Percentiles rank a stretch among this genome's conserved stretches.
Evolutionary conservation across 2,113 vertebrate species (phyloP).

Genomic region (Peromyscus leucopus): DNA sequence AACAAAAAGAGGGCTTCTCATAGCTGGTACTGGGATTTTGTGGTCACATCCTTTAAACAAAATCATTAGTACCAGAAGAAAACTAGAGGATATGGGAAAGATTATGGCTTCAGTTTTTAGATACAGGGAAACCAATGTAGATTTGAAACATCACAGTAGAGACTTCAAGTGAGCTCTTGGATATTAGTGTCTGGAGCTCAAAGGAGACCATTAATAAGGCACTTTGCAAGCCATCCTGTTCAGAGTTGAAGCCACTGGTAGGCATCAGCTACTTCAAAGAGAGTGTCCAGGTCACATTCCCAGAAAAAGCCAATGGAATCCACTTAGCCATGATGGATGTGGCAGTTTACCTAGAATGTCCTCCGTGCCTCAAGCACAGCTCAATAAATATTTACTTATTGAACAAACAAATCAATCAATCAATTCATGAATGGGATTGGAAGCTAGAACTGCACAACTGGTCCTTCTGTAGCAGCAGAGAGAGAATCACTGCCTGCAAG

Average conservation of each 20-base stretch:
- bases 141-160: background rate
- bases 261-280: background rate
- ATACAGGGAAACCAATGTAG: background rate
- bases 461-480: background rate
- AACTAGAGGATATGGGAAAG: background rate
- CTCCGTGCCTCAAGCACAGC: background rate
- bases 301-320: constrained; percentile 52
- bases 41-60: background rate
- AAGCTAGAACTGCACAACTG: background rate
- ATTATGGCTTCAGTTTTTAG: background rate
- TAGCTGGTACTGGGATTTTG: background rate
- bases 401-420: constrained; percentile 58
- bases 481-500: background rate
- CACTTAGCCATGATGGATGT: constrained; percentile 23
- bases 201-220: background rate
- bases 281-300: background rate
- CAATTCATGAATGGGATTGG: background rate
- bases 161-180: background rate
- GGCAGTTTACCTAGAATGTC: background rate
- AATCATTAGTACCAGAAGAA: background rate
- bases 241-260: background rate
- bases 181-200: background rate
- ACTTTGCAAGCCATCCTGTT: background rate
- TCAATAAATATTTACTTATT: constrained; percentile 66
- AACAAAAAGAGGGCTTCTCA: background rate